Base-by-base conservation (phyloP, 1,140 invertebrate species). In the Drosophila oshimai region DNA sequence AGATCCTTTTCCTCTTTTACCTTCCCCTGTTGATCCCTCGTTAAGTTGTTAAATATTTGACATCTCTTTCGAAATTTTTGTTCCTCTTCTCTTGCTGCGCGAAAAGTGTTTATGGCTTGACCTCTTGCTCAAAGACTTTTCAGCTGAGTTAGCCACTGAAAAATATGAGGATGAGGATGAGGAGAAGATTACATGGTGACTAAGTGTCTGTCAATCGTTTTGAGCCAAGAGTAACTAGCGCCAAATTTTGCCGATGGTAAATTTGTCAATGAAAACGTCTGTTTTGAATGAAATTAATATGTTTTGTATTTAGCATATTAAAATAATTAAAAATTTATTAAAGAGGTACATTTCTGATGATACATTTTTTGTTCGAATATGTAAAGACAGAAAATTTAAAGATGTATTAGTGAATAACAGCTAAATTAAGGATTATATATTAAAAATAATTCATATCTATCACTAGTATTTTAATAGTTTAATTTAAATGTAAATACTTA, bases 41-140 rank as follows among this genome's bases (percentile, higher is more conserved):
- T 18, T 60, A 74, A 49, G 39, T 53, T 65, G 51, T 47, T 31
- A 51, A 55, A 50, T 49, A 20, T 46, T 68, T 78, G 78, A 78
- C 69, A 57, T 22, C 28, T 17, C 17, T 22, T 2, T 18, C 33
- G 15, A 46, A 36, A 33, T 50, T 22, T 2, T 50, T 26, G 10
- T 46, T 33, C 42, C 17, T 29, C 6, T 15, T 5, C 12, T 49
- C 33, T 22, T 45, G 17, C 24, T 45, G 36, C 22, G 20, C 50
- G 34, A 41, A 22, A 41, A 54, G 24, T 51, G 49, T 78, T 78
- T 78, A 78, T 78, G 49, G 20, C 20, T 53, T 62, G 61, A 78
- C 74, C 75, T 79, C 73, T 73, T 12, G 46, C 50, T 29, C 50
- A 53, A 72, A 53, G 22, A 39, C 12, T 6, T 17, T 18, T 24